Evolutionary conservation across 1,140 invertebrate species (phyloP).

Genomic region (Drosophila murphyi): DNA sequence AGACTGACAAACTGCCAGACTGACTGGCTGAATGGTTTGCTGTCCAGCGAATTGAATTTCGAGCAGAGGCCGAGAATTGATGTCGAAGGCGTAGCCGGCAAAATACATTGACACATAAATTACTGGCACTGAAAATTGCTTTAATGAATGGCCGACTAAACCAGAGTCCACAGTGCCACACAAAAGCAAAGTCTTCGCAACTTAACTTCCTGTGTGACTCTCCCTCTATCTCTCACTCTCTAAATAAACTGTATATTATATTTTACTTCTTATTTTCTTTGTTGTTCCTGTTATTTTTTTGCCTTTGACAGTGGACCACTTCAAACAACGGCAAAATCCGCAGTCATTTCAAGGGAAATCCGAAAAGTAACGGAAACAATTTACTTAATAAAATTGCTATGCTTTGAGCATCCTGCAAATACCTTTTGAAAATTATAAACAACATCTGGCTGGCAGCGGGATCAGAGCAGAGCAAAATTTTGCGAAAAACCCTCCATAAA

Average conservation of each 20-base stretch:
- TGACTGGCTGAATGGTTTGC: conserved; percentile 1
- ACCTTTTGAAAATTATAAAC: conserved; percentile 62
- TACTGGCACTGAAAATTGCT: conserved; percentile 54
- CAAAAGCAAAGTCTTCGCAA: conserved; percentile 9
- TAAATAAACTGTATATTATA: neutral
- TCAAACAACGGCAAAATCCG: conserved; percentile 42
- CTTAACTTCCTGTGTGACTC: conserved; percentile 38
- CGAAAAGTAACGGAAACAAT: conserved; percentile 65
- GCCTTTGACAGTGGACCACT: conserved; percentile 41
- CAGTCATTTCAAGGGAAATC: conserved; percentile 57
- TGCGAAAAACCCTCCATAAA: conserved; percentile 58
- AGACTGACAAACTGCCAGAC: conserved; percentile 1
- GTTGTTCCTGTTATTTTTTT: conserved; percentile 31
- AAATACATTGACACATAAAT: conserved; percentile 65
- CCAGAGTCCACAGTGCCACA: conserved; percentile 3
- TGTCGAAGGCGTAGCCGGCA: conserved; percentile 54
- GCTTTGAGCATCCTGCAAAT: conserved; percentile 41
- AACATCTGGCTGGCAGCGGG: conserved; percentile 3
- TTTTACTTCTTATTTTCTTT: neutral
- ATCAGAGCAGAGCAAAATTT: conserved; percentile 9
- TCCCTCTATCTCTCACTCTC: too few species aligned
- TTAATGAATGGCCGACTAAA: conserved; percentile 38
- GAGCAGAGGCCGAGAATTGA: conserved; percentile 52
- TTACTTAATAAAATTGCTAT: conserved; percentile 62
- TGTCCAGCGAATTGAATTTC: conserved; percentile 50